A percentile compares a stretch with the other conserved stretches of the same genome.
These are phyloP conservation scores for Periophthalmus magnuspinnatus DNA, from an alignment of 2,797 vertebrate genomes.

Conservation along the genomic window DNA sequence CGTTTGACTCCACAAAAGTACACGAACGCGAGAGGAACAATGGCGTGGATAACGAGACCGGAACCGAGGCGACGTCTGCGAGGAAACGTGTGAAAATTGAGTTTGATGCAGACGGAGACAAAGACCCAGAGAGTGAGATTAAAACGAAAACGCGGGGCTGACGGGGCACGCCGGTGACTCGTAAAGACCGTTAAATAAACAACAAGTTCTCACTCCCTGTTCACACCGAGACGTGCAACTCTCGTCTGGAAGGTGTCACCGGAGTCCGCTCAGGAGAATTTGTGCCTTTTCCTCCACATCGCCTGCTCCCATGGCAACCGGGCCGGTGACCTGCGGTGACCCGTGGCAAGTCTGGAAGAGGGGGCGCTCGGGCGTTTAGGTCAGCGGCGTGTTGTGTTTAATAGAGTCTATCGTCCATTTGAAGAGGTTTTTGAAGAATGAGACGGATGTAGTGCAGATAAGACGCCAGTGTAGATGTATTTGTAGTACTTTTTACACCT, in stretches of 20 bases:
- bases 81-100: conserved; percentile 56
- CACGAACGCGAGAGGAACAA: conserved; percentile 26
- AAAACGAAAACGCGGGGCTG: conserved; percentile 43
- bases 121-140: conserved; percentile 42
- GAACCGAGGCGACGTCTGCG: conserved; percentile 56
- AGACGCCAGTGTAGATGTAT: not conserved
- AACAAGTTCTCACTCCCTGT: conserved; percentile 72
- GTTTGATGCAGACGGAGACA: conserved; percentile 38
- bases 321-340: conserved; percentile 54
- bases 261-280: conserved; percentile 47
- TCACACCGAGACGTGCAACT: conserved; percentile 71
- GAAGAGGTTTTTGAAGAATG: not conserved
- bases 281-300: conserved; percentile 39
- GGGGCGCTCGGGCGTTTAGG: conserved; percentile 40
- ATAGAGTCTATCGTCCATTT: conserved; percentile 14
- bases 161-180: conserved; percentile 61
- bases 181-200: conserved; percentile 72
- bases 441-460: not conserved
- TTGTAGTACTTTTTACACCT: not conserved
- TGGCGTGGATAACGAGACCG: conserved; percentile 59
- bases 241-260: conserved; percentile 60
- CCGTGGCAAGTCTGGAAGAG: conserved; percentile 19
- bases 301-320: conserved; percentile 69
- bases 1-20: conserved; percentile 10
- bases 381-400: conserved; percentile 23